Base-by-base conservation (phyloP, 2,888 invertebrate genomes). In the Liopterus haemorrhoidalis region DNA sequence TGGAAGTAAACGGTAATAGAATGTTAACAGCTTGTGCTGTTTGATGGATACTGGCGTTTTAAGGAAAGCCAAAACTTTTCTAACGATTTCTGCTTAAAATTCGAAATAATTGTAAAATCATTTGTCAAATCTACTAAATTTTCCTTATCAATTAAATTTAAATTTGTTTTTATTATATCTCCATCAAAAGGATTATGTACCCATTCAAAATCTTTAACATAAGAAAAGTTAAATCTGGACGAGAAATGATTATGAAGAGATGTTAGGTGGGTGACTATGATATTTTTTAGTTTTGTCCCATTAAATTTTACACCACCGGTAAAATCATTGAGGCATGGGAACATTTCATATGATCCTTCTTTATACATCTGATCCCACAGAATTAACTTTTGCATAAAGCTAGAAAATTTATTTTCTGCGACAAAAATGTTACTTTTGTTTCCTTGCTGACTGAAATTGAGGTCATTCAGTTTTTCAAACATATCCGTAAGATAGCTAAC, bases 1-100 rank as follows among this genome's bases (percentile, higher is more conserved):
- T 22, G 22, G 22, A 22, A 22, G 22, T 22, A 22, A 22, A 22
- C 22, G 22, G 22, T 22, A 22, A 22, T 22, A 22, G 22, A 22
- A 22, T 22, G 22, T 22, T 22, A 22, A 22, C 22, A 22, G 22
- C 9, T 22, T 22, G 22, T 22, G 22, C 22, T 22, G 22, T 22
- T 8, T 22, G 22, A 22, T 22, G 22, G 22, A 22, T 22, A 22
- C 22, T 22, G 5, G 22, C 22, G 22, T 22, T 22, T 22, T 22
- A 22, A 22, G 22, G 22, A 22, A 22, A 22, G 22, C 22, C 22
- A 22, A 22, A 22, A 22, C 22, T 22, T 22, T 22, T 22, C 22
- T 22, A 22, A 22, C 9, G 22, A 22, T 22, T 22, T 22, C 22
- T 22, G 22, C 22, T 22, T 22, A 22, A 22, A 22, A 22, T 8